phyloP scores from a whole-genome alignment of 1,140 invertebrate species.

The Micrasema minimum region DNA sequence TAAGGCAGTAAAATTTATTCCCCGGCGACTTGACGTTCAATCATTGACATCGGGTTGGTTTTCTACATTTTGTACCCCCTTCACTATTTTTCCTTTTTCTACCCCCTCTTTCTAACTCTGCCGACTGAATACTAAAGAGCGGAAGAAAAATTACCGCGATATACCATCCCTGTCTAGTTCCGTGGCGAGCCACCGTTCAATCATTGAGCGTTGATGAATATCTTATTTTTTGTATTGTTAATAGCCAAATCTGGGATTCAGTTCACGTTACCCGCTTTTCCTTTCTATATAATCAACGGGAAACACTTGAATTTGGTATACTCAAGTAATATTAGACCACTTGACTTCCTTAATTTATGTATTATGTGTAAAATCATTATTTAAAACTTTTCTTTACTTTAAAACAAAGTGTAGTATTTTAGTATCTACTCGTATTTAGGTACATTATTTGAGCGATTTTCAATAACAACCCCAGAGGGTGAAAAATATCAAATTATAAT shows the following conservation, averaged over 20 bases:
- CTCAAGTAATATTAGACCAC: no score
- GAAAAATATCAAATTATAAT: no score
- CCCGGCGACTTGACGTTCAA: constrained; percentile 65
- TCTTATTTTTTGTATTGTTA: constrained; percentile 48
- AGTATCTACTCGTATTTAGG: no score
- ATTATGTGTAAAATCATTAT: no score
- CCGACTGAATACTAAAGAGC: constrained; percentile 61
- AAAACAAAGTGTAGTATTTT: no score
- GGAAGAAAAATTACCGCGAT: constrained; percentile 62
- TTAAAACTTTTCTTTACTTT: no score
- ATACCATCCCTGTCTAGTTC: constrained; percentile 43
- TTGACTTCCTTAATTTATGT: no score
- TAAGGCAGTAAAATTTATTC: constrained; percentile 63
- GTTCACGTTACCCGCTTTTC: no score
- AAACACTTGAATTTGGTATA: no score
- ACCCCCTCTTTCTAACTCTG: constrained; percentile 48
- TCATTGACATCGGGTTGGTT: constrained; percentile 65
- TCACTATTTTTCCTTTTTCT: constrained; percentile 33
- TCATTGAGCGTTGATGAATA: constrained; percentile 43
- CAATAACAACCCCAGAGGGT: no score
- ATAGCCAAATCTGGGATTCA: constrained; percentile 17
- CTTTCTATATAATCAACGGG: no score
- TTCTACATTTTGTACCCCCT: constrained; percentile 55
- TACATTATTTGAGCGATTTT: no score
- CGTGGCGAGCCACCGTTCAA: constrained; percentile 21